Base-by-base conservation (phyloP, 2,113 vertebrate species). In the Aegypius monachus region DNA sequence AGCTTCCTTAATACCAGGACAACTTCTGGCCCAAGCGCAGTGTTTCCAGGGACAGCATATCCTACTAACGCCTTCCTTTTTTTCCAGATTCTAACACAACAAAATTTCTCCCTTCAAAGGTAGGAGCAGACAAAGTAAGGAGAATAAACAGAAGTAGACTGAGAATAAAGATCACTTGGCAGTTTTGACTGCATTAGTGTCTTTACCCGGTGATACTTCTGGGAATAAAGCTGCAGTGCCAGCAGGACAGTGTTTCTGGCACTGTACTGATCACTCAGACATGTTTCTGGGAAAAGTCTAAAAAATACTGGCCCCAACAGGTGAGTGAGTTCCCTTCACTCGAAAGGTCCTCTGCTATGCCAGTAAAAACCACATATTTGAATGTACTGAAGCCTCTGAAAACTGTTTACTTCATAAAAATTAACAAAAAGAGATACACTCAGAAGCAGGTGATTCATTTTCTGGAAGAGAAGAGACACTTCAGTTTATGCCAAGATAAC, bases 371-470 rank as follows among this genome's bases (percentile, higher is more conserved):
- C 55, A 92, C 38, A 42, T 32, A 85, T 43, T 81, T 85, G 71
- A 58, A 74, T 62, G 40, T 25, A 61, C 8, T 70, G 36, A 94
- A 87, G 22, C 17, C 48, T 72, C 56, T 71, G 50, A 80, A 91
- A 94, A 48, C 47, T 59, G 79, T 91, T 96, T 93, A 94, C 32
- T 85, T 75, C 79, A 92, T 86, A 81, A 92, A 93, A 93, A 73
- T 17, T 45, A 70, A 61, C 23, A 58, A 58, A 72, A 88, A 75
- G 36, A 73, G 26, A 79, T 9, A 75, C 7, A 84, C 43, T 93
- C 66, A 81, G 36, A 62, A 93, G 48, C 92, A 78, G 90, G 73
- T 84, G 92, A 96, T 92, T 85, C 52, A 77, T 85, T 61, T 83
- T 95, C 83, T 88, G 86, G 84, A 96, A 91, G 68, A 90, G 78